phyloP scores from a whole-genome alignment of 2,797 vertebrate species.

The Huso huso region DNA sequence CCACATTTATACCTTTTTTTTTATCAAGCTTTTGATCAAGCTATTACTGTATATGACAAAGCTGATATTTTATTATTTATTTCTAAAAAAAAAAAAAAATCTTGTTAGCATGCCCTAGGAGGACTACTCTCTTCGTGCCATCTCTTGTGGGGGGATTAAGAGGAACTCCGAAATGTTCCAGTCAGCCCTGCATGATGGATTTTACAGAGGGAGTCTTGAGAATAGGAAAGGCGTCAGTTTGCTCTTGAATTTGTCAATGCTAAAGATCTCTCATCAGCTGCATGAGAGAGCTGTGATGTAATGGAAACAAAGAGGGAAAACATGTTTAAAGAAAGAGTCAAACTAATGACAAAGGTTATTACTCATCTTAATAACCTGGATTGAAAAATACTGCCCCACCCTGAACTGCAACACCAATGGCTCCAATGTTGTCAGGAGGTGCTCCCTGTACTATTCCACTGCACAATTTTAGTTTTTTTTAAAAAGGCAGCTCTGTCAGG shows the following conservation, averaged over 20 bases:
- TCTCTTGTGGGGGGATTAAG: neutral
- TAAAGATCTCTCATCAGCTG: slow-evolving; percentile 6
- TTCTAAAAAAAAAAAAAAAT: no score
- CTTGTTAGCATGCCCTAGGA: no score
- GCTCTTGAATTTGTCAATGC: slow-evolving; percentile 5
- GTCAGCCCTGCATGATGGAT: slow-evolving; percentile 1
- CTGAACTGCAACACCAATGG: neutral
- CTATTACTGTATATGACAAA: no score
- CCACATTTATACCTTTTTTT: no score
- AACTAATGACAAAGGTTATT: neutral
- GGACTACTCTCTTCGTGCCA: no score
- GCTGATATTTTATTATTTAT: no score
- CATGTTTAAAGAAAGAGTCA: neutral
- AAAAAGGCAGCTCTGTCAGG: neutral
- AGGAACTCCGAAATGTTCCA: neutral
- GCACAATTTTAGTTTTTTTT: no score
- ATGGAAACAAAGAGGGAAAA: slow-evolving; percentile 6
- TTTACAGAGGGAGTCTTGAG: slow-evolving; percentile 4
- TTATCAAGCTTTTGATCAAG: no score
- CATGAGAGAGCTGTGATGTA: slow-evolving; percentile 1
- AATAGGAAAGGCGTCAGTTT: slow-evolving; percentile 10
- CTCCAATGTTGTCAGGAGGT: neutral
- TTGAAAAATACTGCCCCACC: neutral
- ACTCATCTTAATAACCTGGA: neutral
- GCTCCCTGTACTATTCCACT: no score